A percentile compares a stretch with the other conserved stretches of the same genome.
These are phyloP conservation scores for Drosophila orosa DNA, from an alignment of 1,140 invertebrate species.

Conservation along the genomic window DNA sequence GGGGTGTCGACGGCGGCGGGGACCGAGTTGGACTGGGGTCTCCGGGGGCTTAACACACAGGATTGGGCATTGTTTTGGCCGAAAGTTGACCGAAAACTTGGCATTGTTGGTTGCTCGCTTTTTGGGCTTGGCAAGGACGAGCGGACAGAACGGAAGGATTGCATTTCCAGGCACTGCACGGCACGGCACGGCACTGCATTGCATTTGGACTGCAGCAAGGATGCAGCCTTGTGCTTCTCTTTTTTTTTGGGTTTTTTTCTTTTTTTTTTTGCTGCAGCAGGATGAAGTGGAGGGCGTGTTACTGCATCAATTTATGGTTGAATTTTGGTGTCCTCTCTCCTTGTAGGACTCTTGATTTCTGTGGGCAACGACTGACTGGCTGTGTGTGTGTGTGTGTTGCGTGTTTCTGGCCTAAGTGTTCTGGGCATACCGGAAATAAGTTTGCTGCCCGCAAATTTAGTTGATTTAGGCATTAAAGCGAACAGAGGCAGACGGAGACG, in stretches of 20 bases:
- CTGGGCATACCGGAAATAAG: conserved; percentile 78
- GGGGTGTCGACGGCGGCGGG: not conserved
- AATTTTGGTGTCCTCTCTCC: conserved; percentile 65
- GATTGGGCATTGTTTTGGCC: conserved; percentile 75
- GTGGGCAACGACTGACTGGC: conserved; percentile 22
- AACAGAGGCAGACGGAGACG: conserved; percentile 36
- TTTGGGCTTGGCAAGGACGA: conserved; percentile 49
- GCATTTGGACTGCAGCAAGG: conserved; percentile 48
- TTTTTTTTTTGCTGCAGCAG: conserved; percentile 31
- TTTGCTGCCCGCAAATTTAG: conserved; percentile 81
- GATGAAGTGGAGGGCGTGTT: conserved; percentile 55
- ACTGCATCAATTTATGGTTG: conserved; percentile 82
- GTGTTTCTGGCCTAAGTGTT: conserved; percentile 58
- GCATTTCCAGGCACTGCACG: conserved; percentile 43
- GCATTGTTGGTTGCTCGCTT: conserved; percentile 80
- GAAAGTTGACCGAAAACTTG: conserved; percentile 82
- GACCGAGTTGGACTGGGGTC: not conserved
- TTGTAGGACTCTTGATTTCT: conserved; percentile 69
- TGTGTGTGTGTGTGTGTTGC: conserved; percentile 12
- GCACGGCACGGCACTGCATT: conserved; percentile 10
- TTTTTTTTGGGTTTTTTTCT: not conserved
- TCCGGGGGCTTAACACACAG: conserved; percentile 39
- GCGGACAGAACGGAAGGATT: conserved; percentile 43
- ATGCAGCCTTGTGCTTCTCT: conserved; percentile 24
- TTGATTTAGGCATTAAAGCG: conserved; percentile 83